A percentile compares a stretch with the other conserved stretches of the same genome.
phyloP scores from a whole-genome alignment of 2,888 invertebrate genomes.

The Andricus curvator region DNA sequence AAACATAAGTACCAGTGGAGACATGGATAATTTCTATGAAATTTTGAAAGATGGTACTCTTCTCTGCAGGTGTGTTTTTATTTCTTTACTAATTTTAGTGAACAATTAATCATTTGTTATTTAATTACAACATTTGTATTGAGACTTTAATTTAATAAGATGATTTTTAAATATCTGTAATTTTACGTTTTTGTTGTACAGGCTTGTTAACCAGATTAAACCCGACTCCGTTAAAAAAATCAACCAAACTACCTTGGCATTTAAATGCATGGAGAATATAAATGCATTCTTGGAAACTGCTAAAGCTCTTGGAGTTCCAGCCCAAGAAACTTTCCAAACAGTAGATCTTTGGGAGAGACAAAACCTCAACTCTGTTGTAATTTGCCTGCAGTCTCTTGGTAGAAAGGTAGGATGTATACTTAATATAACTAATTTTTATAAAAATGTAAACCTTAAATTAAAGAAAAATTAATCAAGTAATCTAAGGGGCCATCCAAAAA shows the following conservation, averaged over 20 bases:
- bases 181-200: constrained; percentile 71
- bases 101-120: not conserved
- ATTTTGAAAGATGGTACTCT: constrained; percentile 93
- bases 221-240: constrained; percentile 94
- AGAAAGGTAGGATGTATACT: constrained; percentile 86
- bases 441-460: constrained; percentile 21
- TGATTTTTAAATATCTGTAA: not conserved
- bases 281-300: constrained; percentile 94
- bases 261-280: constrained; percentile 99
- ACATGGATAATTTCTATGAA: constrained; percentile 96
- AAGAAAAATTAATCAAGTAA: constrained; percentile 18
- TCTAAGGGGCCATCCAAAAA: too few relatives aligned
- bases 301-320: constrained; percentile 92
- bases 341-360: constrained; percentile 98
- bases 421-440: not conserved
- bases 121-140: not conserved
- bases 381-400: constrained; percentile 95
- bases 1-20: constrained; percentile 91
- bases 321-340: constrained; percentile 97
- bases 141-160: not conserved
- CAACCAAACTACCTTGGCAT: constrained; percentile 92
- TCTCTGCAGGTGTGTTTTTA: constrained; percentile 90
- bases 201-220: constrained; percentile 91
- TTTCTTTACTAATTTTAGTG: constrained; percentile 1
- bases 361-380: constrained; percentile 97